Percentiles rank a stretch among this genome's conserved stretches.
phyloP scores from a whole-genome alignment of 2,888 invertebrate species.

The Tetropium fuscum region DNA sequence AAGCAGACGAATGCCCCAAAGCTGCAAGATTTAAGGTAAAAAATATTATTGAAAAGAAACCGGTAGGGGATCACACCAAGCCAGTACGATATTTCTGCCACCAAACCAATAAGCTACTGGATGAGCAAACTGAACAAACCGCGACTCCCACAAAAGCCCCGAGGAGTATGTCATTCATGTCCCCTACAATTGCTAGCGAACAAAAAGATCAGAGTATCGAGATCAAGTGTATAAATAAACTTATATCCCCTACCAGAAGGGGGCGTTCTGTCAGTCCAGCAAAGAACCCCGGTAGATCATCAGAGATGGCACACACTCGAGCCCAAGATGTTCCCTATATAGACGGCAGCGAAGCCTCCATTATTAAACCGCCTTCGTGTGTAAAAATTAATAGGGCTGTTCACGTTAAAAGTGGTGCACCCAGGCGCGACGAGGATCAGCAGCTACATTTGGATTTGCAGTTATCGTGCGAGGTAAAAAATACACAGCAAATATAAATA shows the following conservation, averaged over 20 bases:
- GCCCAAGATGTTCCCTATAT: slow-evolving; percentile 50
- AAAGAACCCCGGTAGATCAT: neutral
- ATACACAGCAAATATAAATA: too few species aligned
- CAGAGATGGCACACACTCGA: slow-evolving; percentile 21
- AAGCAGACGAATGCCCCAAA: neutral
- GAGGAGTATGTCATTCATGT: slow-evolving; percentile 56
- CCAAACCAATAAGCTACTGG: neutral
- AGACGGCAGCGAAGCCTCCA: slow-evolving; percentile 45
- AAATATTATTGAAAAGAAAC: slow-evolving; percentile 25
- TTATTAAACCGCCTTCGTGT: neutral
- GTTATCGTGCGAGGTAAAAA: slow-evolving; percentile 9
- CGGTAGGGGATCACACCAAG: slow-evolving; percentile 20
- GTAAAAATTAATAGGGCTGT: too few species aligned
- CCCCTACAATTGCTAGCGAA: slow-evolving; percentile 60
- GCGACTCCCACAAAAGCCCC: slow-evolving; percentile 19
- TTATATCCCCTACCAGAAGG: slow-evolving; percentile 55
- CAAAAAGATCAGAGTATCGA: slow-evolving; percentile 57
- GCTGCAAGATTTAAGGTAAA: slow-evolving; percentile 39
- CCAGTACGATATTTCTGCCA: slow-evolving; percentile 39
- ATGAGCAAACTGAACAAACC: neutral
- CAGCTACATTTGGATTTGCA: slow-evolving; percentile 1
- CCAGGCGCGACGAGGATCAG: neutral
- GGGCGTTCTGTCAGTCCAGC: slow-evolving; percentile 57
- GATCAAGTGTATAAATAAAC: slow-evolving; percentile 48
- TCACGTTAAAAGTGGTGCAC: neutral